Evolutionary conservation across 2,888 invertebrate species (phyloP).

Genomic region (Ectemnius cavifrons): DNA sequence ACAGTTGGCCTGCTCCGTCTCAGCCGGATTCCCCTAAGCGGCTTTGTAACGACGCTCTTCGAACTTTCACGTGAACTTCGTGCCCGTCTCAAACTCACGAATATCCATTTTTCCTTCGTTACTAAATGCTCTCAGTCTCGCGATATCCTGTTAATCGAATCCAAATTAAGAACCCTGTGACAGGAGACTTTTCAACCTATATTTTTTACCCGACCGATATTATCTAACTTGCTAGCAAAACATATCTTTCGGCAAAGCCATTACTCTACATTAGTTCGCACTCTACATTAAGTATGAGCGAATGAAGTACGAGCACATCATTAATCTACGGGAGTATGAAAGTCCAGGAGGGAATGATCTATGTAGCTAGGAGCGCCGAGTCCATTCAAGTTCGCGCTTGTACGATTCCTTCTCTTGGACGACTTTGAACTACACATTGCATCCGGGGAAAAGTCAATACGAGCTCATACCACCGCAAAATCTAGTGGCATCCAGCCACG

Average conservation of each 20-base stretch:
- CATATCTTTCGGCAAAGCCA: background rate
- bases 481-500: background rate
- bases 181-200: no score
- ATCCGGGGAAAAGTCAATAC: conserved; percentile 36
- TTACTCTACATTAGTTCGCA: no score
- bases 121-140: conserved; percentile 2
- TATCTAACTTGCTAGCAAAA: conserved; percentile 23
- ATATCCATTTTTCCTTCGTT: conserved; percentile 39
- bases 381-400: no score
- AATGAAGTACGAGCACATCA: no score
- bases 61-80: conserved; percentile 32
- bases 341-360: no score
- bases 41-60: conserved; percentile 45
- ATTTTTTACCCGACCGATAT: no score
- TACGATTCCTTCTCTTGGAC: no score
- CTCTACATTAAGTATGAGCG: no score
- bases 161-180: no score
- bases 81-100: background rate
- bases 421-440: no score
- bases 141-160: background rate
- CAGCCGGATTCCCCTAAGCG: conserved; percentile 43
- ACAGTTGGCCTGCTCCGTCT: conserved; percentile 30
- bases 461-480: conserved; percentile 45
- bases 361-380: no score
- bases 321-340: no score